Percentiles rank a stretch among this genome's conserved stretches.
phyloP scores from a whole-genome alignment of 2,888 invertebrate species.

The Eristalinus sepulchralis region DNA sequence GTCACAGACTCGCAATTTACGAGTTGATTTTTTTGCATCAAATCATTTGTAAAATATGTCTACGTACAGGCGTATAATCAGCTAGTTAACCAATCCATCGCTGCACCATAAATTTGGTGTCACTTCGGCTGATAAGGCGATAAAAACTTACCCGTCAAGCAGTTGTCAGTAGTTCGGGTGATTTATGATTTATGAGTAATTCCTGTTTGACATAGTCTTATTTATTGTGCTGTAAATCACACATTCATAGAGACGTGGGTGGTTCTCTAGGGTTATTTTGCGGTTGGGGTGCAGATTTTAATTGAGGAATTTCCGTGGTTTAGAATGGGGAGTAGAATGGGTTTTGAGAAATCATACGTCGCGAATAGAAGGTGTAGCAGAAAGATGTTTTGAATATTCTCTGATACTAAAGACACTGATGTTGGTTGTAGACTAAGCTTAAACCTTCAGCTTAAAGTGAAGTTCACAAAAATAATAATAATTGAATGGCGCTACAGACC shows the following conservation, averaged over 20 bases:
- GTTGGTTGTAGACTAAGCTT: too few relatives aligned
- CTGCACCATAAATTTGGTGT: background rate
- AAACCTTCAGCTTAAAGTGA: too few relatives aligned
- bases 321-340: too few relatives aligned
- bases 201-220: background rate
- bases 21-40: background rate
- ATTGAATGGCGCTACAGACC: too few relatives aligned
- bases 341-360: too few relatives aligned
- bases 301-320: background rate
- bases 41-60: background rate
- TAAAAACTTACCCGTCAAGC: background rate
- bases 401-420: too few relatives aligned
- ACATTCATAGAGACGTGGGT: background rate
- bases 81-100: background rate
- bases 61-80: background rate
- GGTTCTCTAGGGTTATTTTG: background rate
- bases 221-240: background rate
- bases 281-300: background rate
- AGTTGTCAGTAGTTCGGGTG: background rate
- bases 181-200: background rate
- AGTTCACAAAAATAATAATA: too few relatives aligned
- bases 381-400: too few relatives aligned
- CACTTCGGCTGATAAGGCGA: background rate
- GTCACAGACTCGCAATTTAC: background rate
- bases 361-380: too few relatives aligned